phyloP scores from a whole-genome alignment of 2,888 invertebrate genomes.

The Pasiphila rectangulata region DNA sequence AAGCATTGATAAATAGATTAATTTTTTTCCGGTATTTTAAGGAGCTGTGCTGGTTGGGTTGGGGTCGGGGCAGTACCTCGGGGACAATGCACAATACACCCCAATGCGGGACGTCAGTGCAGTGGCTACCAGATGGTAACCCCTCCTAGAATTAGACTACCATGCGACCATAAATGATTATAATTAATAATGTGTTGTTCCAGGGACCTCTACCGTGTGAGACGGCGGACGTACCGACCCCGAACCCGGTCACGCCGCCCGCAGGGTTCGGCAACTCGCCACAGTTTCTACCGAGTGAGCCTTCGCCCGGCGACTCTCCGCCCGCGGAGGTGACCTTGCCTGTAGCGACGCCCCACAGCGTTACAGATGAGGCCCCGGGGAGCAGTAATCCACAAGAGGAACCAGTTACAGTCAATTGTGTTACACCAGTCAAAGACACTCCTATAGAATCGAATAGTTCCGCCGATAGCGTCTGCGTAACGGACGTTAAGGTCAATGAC shows the following conservation, averaged over 20 bases:
- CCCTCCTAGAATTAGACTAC: no score
- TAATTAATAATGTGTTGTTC: no score
- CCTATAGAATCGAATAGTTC: not conserved
- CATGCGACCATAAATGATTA: no score
- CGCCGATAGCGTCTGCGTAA: not conserved
- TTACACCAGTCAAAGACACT: not conserved
- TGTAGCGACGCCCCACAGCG: no score
- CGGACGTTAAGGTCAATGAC: not conserved
- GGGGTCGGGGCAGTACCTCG: no score
- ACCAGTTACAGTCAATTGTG: not conserved
- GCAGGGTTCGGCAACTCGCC: constrained; percentile 9
- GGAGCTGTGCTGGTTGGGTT: no score
- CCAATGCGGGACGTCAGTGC: no score
- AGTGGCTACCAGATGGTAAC: no score
- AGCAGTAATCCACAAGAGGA: constrained; percentile 1
- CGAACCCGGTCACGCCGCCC: constrained; percentile 13
- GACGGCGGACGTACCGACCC: not conserved
- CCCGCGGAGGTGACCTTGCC: not conserved
- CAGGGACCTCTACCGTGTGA: constrained; percentile 9
- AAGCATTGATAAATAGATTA: no score
- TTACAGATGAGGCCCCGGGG: not conserved
- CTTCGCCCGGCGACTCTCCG: not conserved
- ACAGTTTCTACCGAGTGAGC: not conserved
- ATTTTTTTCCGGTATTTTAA: no score
- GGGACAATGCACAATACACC: no score